These are phyloP conservation scores for Cheilosia soror DNA, from an alignment of 2,888 invertebrate species.

Conservation along the genomic window DNA sequence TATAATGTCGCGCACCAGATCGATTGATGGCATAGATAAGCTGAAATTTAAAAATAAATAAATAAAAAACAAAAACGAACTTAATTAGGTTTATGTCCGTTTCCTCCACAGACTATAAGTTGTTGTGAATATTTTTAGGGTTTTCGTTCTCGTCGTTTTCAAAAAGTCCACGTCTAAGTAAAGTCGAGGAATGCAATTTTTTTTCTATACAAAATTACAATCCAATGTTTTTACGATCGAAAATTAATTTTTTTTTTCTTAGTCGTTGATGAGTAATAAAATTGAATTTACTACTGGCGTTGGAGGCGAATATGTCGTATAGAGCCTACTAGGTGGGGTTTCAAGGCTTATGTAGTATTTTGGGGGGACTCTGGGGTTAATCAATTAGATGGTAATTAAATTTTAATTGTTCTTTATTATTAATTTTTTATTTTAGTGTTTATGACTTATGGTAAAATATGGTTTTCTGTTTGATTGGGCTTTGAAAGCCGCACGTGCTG, in stretches of 20 bases:
- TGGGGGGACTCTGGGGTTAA: conserved; percentile 51
- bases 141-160: neutral
- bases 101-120: neutral
- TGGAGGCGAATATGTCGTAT: conserved; percentile 30
- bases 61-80: conserved; percentile 20
- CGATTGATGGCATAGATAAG: conserved; percentile 65
- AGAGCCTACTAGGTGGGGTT: conserved; percentile 7
- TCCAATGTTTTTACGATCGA: conserved; percentile 58
- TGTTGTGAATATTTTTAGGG: conserved; percentile 5
- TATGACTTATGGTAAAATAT: conserved; percentile 38
- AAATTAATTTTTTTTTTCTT: conserved; percentile 47
- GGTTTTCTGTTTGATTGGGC: conserved; percentile 33
- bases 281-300: conserved; percentile 44
- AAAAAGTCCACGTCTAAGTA: conserved; percentile 8
- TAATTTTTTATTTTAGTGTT: conserved; percentile 67
- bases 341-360: neutral
- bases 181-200: conserved; percentile 31
- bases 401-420: conserved; percentile 69
- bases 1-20: conserved; percentile 53
- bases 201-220: conserved; percentile 14
- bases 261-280: conserved; percentile 54
- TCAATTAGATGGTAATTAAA: conserved; percentile 72
- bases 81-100: conserved; percentile 66
- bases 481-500: conserved; percentile 45
- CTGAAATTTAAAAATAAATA: conserved; percentile 16